These are phyloP conservation scores for Neosalanx taihuensis DNA, from an alignment of 2,797 vertebrate genomes.

Conservation along the genomic window DNA sequence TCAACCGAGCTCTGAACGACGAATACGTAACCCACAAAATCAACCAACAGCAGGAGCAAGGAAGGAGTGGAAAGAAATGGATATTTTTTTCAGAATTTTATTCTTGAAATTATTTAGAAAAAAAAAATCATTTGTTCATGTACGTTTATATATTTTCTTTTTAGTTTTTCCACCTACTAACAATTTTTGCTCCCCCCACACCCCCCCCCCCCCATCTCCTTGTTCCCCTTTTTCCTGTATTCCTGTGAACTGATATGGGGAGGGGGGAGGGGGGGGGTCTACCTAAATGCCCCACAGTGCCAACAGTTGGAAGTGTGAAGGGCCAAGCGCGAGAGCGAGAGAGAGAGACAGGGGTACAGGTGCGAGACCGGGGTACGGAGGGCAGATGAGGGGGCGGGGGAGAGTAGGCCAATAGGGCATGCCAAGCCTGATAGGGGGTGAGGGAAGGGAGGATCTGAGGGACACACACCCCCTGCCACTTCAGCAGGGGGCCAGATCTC, in stretches of 20 bases:
- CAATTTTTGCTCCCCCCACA: constrained; percentile 70
- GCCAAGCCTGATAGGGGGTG: constrained; percentile 37
- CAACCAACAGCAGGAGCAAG: neutral
- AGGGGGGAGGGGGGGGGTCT: constrained; percentile 22
- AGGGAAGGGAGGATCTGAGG: neutral
- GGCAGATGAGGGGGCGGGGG: neutral
- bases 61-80: constrained; percentile 4
- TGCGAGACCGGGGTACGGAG: no score
- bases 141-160: constrained; percentile 35
- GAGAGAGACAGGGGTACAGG: constrained; percentile 9
- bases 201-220: constrained; percentile 17
- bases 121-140: constrained; percentile 73
- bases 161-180: constrained; percentile 61
- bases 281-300: constrained; percentile 60
- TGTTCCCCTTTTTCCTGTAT: constrained; percentile 42
- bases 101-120: constrained; percentile 77
- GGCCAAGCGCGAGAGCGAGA: neutral
- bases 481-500: constrained; percentile 58
- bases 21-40: neutral
- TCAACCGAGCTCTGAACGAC: neutral
- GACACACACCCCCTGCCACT: constrained; percentile 27
- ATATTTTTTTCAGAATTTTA: constrained; percentile 69
- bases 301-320: constrained; percentile 34
- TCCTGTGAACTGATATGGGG: constrained; percentile 48
- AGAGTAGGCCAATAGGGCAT: constrained; percentile 60